Evolutionary conservation across 2,888 invertebrate species (phyloP), one percentile per base, ranked within the genome.

Genomic region (Oscheius onirici): DNA sequence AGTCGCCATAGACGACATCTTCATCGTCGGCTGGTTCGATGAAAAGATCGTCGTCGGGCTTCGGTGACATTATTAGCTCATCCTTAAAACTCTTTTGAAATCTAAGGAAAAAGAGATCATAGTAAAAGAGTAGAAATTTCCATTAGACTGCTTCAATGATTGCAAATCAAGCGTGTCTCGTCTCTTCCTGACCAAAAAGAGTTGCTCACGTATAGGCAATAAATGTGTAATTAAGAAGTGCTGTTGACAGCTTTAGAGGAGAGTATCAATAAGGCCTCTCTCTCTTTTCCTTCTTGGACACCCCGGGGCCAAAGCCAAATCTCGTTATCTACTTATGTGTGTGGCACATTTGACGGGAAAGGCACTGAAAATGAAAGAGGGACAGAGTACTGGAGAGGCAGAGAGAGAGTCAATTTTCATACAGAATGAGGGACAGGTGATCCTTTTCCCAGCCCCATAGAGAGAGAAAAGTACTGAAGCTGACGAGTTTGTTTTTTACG

Each of bases 1-100:
- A 84, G 67, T 83, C 83, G 41, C 86, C 86, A 72, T 84, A 86
- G 69, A 84, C 79, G 61, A 86, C 79, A 71, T 86, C 86, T 63
- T 84, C 84, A 71, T 86, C 86, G 43, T 81, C 82, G 15, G 86
- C 82, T 44, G 86, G 86, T 69, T 86, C 86, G 67, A 86, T 85
- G 76, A 86, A 83, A 52, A 86, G 73, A 77, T 85, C 85, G 65
- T 84, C 84, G 71, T 86, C 74, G 5, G 79, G 80, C 17, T 74
- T 74, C 46, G 78, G 79, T 13, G 77, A 66, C 80, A 81, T 82
- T 28, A 11, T 26, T 17, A 43, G n/a, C 41, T 28, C 52, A 52
- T 49, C n/a, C 52, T 40, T 11, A 28, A 26, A 34, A n/a, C 20
- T 41, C 15, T 17, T 26, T 20, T 41, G 57, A 28, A 51, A 65